These are phyloP conservation scores for Galerucella nymphaeae DNA, from an alignment of 2,888 invertebrate genomes.

Conservation along the genomic window DNA sequence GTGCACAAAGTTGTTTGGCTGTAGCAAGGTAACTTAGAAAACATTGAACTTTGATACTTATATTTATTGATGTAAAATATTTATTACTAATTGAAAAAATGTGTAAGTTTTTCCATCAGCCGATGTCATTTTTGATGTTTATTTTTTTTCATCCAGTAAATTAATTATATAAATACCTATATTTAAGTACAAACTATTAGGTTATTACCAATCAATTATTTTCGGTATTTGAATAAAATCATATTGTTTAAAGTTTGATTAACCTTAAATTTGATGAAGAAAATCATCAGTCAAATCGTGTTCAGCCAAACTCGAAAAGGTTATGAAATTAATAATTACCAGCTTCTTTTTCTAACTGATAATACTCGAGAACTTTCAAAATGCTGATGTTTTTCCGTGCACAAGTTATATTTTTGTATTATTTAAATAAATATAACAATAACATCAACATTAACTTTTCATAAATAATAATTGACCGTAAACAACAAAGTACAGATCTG, in stretches of 20 bases:
- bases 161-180: neutral
- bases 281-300: too few species aligned
- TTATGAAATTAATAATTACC: too few species aligned
- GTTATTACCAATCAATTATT: neutral
- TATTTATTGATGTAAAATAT: constrained; percentile 19
- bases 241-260: neutral
- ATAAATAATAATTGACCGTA: too few species aligned
- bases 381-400: too few species aligned
- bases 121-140: constrained; percentile 2
- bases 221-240: neutral
- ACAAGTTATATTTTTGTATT: too few species aligned
- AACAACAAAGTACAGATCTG: too few species aligned
- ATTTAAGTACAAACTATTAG: neutral
- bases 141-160: neutral
- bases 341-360: too few species aligned
- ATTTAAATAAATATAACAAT: too few species aligned
- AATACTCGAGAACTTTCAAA: too few species aligned
- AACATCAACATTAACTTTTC: too few species aligned
- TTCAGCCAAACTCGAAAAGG: too few species aligned
- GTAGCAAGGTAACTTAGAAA: constrained; percentile 5
- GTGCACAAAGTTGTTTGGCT: neutral
- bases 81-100: constrained; percentile 20
- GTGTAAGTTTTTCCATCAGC: constrained; percentile 5
- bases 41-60: constrained; percentile 26
- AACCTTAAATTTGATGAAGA: too few species aligned